Base-by-base conservation (phyloP, 2,797 vertebrate genomes). In the Yasuhikotakia modesta region DNA sequence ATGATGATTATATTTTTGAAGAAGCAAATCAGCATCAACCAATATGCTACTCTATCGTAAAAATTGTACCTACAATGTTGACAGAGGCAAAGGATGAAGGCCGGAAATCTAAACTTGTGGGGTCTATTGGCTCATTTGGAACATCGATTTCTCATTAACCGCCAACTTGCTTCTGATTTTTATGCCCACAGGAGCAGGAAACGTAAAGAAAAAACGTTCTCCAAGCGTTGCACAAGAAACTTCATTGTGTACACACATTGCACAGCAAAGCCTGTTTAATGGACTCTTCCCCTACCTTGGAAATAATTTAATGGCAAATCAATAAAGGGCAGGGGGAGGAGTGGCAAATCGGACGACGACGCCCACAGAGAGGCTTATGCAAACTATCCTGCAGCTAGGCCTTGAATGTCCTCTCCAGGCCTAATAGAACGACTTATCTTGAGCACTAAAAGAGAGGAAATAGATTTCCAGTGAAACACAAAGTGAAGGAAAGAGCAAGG, bases 141-240 rank as follows among this genome's bases (percentile, higher is more conserved):
- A 80, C 87, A 94, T 93, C 80, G 93, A 94, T 93, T 93, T 90
- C 83, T 86, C 89, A 92, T 93, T 92, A 93, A 91, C 88, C 83
- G 86, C n/a, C 11, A 85, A 90, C 89, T 89, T 69, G 66, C 80
- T 70, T 52, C 87, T 90, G 91, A 93, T 92, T 91, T 91, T 87
- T 82, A 74, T 85, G 83, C 79, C 68, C 69, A 80, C 85, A 58
- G 81, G 87, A 86, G 87, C 91, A 88, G 89, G 88, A n/a, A n/a
- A n/a, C 90, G 86, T 87, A 87, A 89, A 75, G 81, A n/a, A 83
- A 80, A 83, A 90, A 82, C 78, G 82, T 79, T 84, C 88, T 67
- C 83, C 75, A 68, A 77, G 48, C 65, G 66, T 71, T 80, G 70
- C 66, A 70, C 70, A 74, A 35, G 75, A 87, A 86, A 83, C 85